Conservation (phyloP, 1,140 invertebrate species). For the Caenorhabditis latens region DNA sequence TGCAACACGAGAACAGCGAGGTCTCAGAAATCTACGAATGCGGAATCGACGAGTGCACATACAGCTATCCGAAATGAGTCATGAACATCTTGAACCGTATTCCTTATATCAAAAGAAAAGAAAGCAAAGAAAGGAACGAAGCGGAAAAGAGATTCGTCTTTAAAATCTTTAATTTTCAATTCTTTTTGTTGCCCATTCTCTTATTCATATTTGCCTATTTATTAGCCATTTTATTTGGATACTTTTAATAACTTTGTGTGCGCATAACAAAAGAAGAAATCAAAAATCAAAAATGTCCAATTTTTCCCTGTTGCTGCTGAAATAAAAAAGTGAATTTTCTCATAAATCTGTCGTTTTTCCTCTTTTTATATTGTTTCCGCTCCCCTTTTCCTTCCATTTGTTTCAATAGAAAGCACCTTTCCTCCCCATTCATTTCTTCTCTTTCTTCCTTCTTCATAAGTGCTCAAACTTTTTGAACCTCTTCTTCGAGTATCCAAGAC, state of each 20-base stretch:
- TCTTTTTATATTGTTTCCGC: not conserved
- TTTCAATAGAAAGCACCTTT: conserved; percentile 33
- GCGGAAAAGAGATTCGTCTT: conserved; percentile 41
- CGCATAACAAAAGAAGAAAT: not conserved
- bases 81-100: conserved; percentile 66
- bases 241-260: conserved; percentile 3
- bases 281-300: not conserved
- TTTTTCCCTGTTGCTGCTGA: not conserved
- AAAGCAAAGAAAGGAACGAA: conserved; percentile 62
- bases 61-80: conserved; percentile 68
- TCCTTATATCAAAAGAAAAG: conserved; percentile 68
- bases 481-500: conserved; percentile 41
- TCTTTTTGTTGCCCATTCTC: not conserved
- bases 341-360: not conserved
- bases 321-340: conserved; percentile 1
- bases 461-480: conserved; percentile 16
- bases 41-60: conserved; percentile 68
- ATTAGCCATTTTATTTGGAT: not conserved
- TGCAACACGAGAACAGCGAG: conserved; percentile 75
- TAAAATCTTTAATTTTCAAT: not conserved
- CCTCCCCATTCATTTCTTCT: not conserved
- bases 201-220: not conserved
- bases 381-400: not conserved
- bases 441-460: not conserved
- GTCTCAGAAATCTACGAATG: conserved; percentile 71